Conservation (phyloP, 1,140 invertebrate species). For the Caenorhabditis briggsae region DNA sequence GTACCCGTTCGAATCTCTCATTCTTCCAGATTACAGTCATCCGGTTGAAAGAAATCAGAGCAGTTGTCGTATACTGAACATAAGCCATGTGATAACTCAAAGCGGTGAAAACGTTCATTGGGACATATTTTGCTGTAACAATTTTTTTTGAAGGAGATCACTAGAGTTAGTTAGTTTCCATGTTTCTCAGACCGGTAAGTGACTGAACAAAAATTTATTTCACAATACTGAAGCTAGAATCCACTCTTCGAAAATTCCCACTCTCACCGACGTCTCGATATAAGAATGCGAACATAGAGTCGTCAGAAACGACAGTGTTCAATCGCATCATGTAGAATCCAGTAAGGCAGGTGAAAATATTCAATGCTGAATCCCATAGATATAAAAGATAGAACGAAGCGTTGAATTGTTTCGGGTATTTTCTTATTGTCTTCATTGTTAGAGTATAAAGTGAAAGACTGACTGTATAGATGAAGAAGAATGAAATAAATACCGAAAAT, state of each 20-base stretch:
- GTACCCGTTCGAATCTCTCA: too few relatives aligned
- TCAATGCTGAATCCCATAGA: not conserved
- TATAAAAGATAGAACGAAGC: constrained; percentile 1
- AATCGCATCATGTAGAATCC: constrained; percentile 24
- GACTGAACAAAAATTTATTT: too few relatives aligned
- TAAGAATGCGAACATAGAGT: not conserved
- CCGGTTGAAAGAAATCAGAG: not conserved
- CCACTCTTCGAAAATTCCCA: too few relatives aligned
- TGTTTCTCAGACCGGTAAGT: too few relatives aligned
- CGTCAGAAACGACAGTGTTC: not conserved
- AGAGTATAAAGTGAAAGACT: not conserved
- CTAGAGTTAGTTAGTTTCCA: too few relatives aligned
- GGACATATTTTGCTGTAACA: not conserved
- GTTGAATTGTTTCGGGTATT: not conserved
- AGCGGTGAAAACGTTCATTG: not conserved
- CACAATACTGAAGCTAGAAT: too few relatives aligned
- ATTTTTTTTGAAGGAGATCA: not conserved
- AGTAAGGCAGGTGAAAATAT: not conserved
- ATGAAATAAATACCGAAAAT: too few relatives aligned
- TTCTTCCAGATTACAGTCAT: not conserved
- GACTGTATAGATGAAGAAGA: too few relatives aligned
- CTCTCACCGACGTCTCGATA: not conserved
- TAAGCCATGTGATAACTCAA: constrained; percentile 44
- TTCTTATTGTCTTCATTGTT: not conserved
- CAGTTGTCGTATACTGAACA: not conserved